Evolutionary conservation across 2,888 invertebrate genomes (phyloP).

Genomic region (Troides helena): DNA sequence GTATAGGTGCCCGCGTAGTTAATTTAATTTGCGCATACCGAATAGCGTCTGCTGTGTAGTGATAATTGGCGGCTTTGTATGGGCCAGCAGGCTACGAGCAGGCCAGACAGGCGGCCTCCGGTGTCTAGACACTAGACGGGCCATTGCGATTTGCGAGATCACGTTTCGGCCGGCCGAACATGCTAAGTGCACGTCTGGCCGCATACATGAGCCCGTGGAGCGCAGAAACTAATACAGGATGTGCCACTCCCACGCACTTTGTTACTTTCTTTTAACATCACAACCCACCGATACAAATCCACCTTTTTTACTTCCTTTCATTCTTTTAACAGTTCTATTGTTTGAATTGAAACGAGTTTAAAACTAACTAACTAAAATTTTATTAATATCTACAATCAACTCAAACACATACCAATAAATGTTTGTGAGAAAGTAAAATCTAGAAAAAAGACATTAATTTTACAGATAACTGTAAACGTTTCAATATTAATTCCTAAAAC

Average conservation of each 20-base stretch:
- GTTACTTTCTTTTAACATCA: background rate
- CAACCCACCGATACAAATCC: background rate
- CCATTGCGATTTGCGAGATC: conserved; percentile 69
- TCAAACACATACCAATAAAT: too few species aligned
- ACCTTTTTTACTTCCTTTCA: background rate
- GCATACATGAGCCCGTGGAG: conserved; percentile 34
- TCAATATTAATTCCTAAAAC: too few species aligned
- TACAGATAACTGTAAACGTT: too few species aligned
- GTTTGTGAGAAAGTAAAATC: too few species aligned
- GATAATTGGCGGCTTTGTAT: conserved; percentile 65
- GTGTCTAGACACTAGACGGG: conserved; percentile 63
- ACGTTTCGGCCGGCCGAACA: conserved; percentile 73
- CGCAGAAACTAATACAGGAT: conserved; percentile 35
- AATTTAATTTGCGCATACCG: conserved; percentile 26
- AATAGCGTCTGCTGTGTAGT: conserved; percentile 39
- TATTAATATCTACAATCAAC: too few species aligned
- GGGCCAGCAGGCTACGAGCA: conserved; percentile 53
- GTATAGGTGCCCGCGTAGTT: conserved; percentile 14
- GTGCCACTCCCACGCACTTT: conserved; percentile 32
- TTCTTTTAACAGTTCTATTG: background rate
- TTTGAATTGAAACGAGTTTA: too few species aligned
- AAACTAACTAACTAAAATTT: too few species aligned
- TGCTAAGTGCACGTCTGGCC: conserved; percentile 73
- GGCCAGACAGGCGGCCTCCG: conserved; percentile 63
- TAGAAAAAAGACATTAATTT: too few species aligned